phyloP scores from a whole-genome alignment of 2,888 invertebrate genomes.

The Dascillus cervinus region DNA sequence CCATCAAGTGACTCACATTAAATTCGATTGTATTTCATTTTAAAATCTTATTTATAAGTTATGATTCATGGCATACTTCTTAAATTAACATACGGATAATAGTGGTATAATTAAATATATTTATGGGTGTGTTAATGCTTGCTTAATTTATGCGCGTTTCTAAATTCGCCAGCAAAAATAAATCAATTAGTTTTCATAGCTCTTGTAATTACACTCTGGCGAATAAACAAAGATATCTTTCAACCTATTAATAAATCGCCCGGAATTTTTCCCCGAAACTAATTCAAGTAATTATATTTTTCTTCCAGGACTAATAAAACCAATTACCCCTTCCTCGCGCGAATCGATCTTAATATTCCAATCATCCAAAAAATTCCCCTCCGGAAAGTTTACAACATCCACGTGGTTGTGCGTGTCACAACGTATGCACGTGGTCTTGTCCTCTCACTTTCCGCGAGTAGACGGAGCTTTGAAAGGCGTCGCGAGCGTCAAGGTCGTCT shows the following conservation, averaged over 20 bases:
- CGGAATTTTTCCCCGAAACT: too few species aligned
- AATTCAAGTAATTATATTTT: too few species aligned
- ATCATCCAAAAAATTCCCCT: too few species aligned
- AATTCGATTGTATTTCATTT: constrained; percentile 12
- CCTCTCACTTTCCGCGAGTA: constrained; percentile 22
- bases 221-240: not conserved
- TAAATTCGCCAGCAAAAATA: constrained; percentile 15
- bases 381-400: constrained; percentile 12
- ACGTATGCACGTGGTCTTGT: constrained; percentile 17
- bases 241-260: too few species aligned
- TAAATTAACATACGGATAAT: constrained; percentile 19
- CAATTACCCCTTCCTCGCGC: too few species aligned
- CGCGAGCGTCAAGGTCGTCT: constrained; percentile 25
- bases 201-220: not conserved
- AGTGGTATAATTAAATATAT: constrained; percentile 18
- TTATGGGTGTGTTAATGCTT: constrained; percentile 19
- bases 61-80: constrained; percentile 17
- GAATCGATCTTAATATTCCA: too few species aligned
- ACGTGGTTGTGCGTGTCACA: constrained; percentile 19
- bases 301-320: too few species aligned
- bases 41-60: constrained; percentile 18
- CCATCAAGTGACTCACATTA: constrained; percentile 11
- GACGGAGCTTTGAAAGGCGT: constrained; percentile 23
- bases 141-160: constrained; percentile 16
- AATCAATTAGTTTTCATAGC: constrained; percentile 13